phyloP scores from a whole-genome alignment of 1,140 invertebrate genomes.

The Triops cancriformis region DNA sequence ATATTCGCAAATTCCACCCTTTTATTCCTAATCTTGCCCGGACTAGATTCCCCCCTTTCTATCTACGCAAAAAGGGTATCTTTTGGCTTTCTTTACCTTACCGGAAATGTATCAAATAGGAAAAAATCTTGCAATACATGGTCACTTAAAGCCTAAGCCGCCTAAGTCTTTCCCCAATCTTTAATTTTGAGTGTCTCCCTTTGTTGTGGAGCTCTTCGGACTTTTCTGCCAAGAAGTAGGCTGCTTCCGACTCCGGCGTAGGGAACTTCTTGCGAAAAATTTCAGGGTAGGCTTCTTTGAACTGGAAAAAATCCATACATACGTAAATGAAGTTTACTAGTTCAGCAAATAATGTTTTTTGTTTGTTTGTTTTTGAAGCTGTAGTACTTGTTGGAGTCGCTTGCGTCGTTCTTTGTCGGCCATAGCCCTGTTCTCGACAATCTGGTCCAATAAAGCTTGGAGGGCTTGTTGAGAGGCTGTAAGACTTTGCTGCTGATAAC shows the following conservation, averaged over 20 bases:
- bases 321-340: background rate
- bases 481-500: constrained; percentile 23
- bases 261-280: constrained; percentile 23
- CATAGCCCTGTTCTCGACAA: constrained; percentile 27
- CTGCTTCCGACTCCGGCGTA: constrained; percentile 17
- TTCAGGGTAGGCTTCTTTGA: constrained; percentile 24
- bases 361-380: background rate
- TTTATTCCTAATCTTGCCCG: too few relatives aligned
- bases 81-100: background rate
- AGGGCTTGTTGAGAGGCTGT: constrained; percentile 20
- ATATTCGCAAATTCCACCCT: too few relatives aligned
- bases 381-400: constrained; percentile 25
- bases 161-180: background rate
- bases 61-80: background rate
- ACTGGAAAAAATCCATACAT: constrained; percentile 14
- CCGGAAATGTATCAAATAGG: background rate
- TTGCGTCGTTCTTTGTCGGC: constrained; percentile 25
- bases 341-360: too few relatives aligned
- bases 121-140: background rate
- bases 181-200: background rate
- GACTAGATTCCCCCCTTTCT: too few relatives aligned
- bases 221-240: constrained; percentile 18
- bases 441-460: constrained; percentile 24
- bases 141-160: background rate
- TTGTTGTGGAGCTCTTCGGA: background rate